These are phyloP conservation scores for Neolamprologus caudopunctatus DNA, from an alignment of 2,113 vertebrate genomes.

Conservation along the genomic window DNA sequence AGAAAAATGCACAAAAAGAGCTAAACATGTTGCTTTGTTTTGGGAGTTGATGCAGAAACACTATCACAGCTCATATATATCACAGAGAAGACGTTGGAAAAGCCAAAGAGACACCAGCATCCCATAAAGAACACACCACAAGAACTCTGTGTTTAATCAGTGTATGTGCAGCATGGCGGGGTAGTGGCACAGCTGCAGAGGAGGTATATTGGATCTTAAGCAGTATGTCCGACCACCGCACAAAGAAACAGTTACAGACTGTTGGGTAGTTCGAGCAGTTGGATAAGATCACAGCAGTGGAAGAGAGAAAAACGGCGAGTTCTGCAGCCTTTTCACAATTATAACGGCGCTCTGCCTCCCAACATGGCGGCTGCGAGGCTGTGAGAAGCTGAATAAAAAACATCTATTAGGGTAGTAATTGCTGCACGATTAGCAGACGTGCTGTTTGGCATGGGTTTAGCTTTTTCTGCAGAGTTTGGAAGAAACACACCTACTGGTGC, in stretches of 20 bases:
- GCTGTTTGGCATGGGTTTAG: constrained; percentile 66
- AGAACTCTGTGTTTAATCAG: background rate
- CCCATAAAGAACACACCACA: background rate
- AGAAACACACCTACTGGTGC: constrained; percentile 74
- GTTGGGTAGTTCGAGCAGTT: background rate
- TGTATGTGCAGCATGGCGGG: background rate
- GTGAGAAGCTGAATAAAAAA: constrained; percentile 32
- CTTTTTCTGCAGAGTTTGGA: constrained; percentile 70
- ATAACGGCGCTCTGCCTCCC: constrained; percentile 9
- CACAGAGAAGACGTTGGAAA: background rate
- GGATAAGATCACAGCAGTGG: background rate
- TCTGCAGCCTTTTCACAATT: constrained; percentile 2
- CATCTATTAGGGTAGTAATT: constrained; percentile 79
- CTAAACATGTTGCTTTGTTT: rapidly evolving
- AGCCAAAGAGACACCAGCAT: background rate
- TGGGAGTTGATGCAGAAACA: background rate
- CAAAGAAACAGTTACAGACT: background rate
- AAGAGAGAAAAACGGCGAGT: background rate
- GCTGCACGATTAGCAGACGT: constrained; percentile 76
- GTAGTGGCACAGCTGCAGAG: background rate
- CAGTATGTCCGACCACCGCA: background rate
- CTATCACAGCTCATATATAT: background rate
- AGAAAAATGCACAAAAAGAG: background rate
- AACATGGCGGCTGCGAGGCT: constrained; percentile 56
- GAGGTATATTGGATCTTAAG: background rate